phyloP scores from a whole-genome alignment of 2,797 vertebrate species.

The Phalanger gymnotis region DNA sequence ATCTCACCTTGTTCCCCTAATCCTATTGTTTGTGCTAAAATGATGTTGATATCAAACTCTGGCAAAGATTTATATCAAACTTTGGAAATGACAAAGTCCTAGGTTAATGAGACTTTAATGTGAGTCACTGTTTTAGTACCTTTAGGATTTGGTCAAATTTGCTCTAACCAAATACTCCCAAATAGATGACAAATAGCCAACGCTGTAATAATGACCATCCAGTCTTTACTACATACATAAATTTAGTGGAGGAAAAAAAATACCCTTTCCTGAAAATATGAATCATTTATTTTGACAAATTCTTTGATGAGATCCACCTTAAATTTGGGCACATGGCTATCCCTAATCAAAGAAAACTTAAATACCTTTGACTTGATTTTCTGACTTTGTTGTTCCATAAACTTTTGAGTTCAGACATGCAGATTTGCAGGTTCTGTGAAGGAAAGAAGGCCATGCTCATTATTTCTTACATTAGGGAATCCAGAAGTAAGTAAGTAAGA shows the following conservation, averaged over 20 bases:
- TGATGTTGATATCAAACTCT: slow-evolving; percentile 22
- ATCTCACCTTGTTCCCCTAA: neutral
- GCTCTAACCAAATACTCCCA: neutral
- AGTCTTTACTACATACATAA: slow-evolving; percentile 8
- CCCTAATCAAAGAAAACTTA: neutral
- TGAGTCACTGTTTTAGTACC: neutral
- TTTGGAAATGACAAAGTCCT: neutral
- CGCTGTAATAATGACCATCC: neutral
- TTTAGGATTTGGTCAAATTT: slow-evolving; percentile 7
- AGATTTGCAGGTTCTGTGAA: slow-evolving; percentile 63
- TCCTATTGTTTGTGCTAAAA: slow-evolving; percentile 52
- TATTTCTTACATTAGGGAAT: slow-evolving; percentile 1
- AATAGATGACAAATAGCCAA: slow-evolving; percentile 27
- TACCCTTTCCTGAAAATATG: slow-evolving; percentile 10
- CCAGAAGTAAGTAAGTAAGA: slow-evolving; percentile 38
- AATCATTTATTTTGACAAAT: slow-evolving; percentile 1
- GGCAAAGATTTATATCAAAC: neutral
- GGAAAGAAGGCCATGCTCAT: slow-evolving; percentile 38
- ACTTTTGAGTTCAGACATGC: slow-evolving; percentile 41
- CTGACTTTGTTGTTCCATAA: neutral
- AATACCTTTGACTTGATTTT: slow-evolving; percentile 69
- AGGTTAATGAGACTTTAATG: neutral
- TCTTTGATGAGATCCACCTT: neutral
- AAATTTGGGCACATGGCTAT: neutral
- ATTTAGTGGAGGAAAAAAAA: neutral